These are phyloP conservation scores for Microtus ochrogaster DNA, from an alignment of 2,113 vertebrate species.

Conservation along the genomic window DNA sequence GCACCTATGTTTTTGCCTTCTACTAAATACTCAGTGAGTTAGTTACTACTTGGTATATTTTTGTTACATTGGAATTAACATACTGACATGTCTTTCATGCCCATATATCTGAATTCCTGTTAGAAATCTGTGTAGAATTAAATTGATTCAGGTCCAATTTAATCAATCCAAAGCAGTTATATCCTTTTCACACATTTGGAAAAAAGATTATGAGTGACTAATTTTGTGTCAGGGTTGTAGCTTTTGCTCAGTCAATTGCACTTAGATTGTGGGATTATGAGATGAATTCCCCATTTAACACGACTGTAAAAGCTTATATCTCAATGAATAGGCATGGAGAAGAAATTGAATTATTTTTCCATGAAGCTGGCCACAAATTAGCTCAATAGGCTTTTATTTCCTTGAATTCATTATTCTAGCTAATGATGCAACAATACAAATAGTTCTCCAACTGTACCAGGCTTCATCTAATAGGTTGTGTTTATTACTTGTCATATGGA, in stretches of 20 bases:
- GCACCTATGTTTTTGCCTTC: background rate
- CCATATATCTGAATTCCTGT: background rate
- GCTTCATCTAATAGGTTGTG: background rate
- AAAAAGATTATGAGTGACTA: background rate
- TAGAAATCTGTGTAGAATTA: background rate
- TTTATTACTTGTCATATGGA: background rate
- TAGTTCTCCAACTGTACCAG: background rate
- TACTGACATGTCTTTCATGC: background rate
- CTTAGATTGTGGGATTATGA: background rate
- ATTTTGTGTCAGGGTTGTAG: background rate
- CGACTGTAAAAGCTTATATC: background rate
- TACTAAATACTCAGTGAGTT: background rate
- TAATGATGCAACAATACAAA: background rate
- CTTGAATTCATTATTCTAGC: background rate
- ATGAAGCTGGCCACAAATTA: background rate
- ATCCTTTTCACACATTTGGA: background rate
- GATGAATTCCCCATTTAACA: background rate
- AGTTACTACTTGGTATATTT: background rate
- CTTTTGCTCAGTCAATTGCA: background rate
- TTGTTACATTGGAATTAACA: background rate
- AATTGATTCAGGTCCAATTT: background rate
- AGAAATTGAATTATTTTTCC: conserved; percentile 20
- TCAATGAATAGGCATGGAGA: background rate
- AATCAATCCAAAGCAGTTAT: background rate
- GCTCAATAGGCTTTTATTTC: background rate